Percentiles rank a stretch among this genome's conserved stretches.
Conservation (phyloP, 2,888 invertebrate genomes). For the Lamellibrachia satsuma region DNA sequence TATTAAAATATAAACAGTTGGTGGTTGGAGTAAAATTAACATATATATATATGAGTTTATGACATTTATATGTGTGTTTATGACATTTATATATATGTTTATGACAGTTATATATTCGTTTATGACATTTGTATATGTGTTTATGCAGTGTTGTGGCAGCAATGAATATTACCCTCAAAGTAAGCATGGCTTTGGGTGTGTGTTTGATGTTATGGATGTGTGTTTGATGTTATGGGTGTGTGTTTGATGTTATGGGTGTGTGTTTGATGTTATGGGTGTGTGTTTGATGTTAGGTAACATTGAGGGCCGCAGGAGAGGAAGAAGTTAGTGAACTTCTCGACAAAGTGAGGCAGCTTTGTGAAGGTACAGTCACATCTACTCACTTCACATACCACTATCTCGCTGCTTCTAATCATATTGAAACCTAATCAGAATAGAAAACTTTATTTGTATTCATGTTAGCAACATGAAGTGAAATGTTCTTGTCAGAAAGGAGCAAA, state of each 20-base stretch:
- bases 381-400: not conserved
- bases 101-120: too few relatives aligned
- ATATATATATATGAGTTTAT: not conserved
- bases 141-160: too few relatives aligned
- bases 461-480: not conserved
- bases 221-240: too few relatives aligned
- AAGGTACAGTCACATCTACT: constrained; percentile 22
- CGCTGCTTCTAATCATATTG: not conserved
- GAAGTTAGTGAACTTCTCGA: constrained; percentile 49
- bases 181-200: too few relatives aligned
- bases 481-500: not conserved
- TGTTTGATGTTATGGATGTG: too few relatives aligned
- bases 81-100: too few relatives aligned
- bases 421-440: too few relatives aligned
- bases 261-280: not conserved
- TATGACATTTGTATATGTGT: too few relatives aligned
- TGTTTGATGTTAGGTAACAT: constrained; percentile 36
- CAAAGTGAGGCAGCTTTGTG: constrained; percentile 47
- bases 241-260: too few relatives aligned
- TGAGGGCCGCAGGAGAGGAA: constrained; percentile 42
- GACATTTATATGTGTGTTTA: not conserved
- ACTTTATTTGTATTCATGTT: not conserved
- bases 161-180: too few relatives aligned
- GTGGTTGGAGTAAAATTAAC: not conserved
- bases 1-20: too few relatives aligned